Evolutionary conservation across 2,113 vertebrate species (phyloP), one percentile per base, ranked within the genome.

Genomic region (Anser brachyrhynchus): DNA sequence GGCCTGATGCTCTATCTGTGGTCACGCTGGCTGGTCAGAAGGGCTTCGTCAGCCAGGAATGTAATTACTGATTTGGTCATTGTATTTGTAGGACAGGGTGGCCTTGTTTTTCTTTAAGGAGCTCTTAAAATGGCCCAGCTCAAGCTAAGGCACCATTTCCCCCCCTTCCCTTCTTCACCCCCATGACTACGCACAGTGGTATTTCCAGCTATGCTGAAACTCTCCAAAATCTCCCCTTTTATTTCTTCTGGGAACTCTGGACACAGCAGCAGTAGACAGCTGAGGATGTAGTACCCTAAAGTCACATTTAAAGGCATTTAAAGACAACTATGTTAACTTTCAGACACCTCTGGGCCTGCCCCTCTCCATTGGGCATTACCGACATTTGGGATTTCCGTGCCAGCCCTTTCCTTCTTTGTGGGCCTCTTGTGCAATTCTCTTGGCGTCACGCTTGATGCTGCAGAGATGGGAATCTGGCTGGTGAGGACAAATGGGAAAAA

Each of bases 151-250:
- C 4, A 31, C 13, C 4, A 1, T 17, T n/a, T 39, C 13, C 13
- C 21, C 11, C 6, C 12, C 69, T 66, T 79, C 0, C 25, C 17
- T 25, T 37, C 0, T 67, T 81, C 35, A 59, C 11, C 19, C 20
- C 25, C 0, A 0, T 55, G 20, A 37, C 77, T 57, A 16, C 5
- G 1, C 74, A 21, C 15, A 58, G 14, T 18, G 5, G 8, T 41
- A 19, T 67, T 78, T 64, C 29, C 75, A 69, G 31, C 59, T 52
- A 39, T 0, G 3, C 12, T 3, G 14, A 43, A 1, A 41, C 88
- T 71, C 39, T 94, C 0, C 0, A n/a, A 41, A 64, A 59, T 46
- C 58, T 66, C 26, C 70, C 62, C 35, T 77, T 72, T 52, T 29
- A 13, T 54, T 90, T 46, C 26, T 61, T 86, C 64, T 37, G 15